These are phyloP conservation scores for Sericinus montela DNA, from an alignment of 2,888 invertebrate species.

Conservation along the genomic window DNA sequence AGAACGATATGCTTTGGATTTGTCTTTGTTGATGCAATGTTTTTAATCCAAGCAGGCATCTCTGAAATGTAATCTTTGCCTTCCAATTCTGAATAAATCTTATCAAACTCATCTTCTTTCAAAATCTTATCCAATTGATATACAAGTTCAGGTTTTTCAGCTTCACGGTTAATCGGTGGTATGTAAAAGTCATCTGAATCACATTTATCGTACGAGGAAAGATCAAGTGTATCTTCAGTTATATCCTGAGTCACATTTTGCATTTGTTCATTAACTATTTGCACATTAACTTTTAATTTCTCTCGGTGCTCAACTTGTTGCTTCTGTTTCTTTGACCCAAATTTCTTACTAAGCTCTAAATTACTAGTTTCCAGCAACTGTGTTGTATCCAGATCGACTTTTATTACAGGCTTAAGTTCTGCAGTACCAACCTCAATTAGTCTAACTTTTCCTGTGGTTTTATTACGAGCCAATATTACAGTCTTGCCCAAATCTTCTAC, in stretches of 20 bases:
- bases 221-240: conserved; percentile 44
- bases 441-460: conserved; percentile 54
- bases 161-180: conserved; percentile 72
- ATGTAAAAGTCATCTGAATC: conserved; percentile 65
- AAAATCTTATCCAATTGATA: conserved; percentile 67
- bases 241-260: conserved; percentile 69
- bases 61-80: conserved; percentile 38
- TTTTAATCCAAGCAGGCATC: conserved; percentile 39
- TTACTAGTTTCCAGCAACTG: conserved; percentile 42
- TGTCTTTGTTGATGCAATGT: conserved; percentile 27
- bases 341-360: conserved; percentile 78
- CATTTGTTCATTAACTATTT: conserved; percentile 78
- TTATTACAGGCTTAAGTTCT: conserved; percentile 47
- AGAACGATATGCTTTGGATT: conserved; percentile 36
- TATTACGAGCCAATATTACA: conserved; percentile 48
- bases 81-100: conserved; percentile 47
- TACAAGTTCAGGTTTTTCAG: conserved; percentile 59
- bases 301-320: conserved; percentile 80
- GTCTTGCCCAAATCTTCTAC: conserved; percentile 46
- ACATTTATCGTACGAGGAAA: conserved; percentile 45
- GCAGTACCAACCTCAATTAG: conserved; percentile 48
- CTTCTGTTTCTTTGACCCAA: conserved; percentile 82
- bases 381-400: conserved; percentile 30
- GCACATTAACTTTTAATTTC: conserved; percentile 77
- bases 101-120: conserved; percentile 52